Base-by-base conservation (phyloP, 2,113 vertebrate species). In the Accipiter cooperii region DNA sequence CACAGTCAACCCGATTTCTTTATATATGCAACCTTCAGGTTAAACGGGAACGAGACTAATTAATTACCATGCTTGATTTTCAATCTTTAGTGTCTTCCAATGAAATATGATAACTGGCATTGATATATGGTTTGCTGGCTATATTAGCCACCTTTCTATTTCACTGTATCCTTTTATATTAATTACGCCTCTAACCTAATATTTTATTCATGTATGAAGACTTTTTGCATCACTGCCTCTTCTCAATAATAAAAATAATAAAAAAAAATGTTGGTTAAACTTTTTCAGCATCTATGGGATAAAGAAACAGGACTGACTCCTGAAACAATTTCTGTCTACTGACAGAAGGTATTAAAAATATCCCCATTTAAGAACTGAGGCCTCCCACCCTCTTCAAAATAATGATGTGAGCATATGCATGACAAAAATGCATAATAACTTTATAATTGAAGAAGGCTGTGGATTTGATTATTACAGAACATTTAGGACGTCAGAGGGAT, bases 51-150 rank as follows among this genome's bases (percentile, higher is more conserved):
- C 1, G 20, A 96, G 88, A 94, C 93, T 96, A 96, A 97, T 97
- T 96, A 97, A 98, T 97, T 97, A 94, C 36, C n/a, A 87, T 95
- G 86, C 86, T 97, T 97, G 93, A 96, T 97, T 97, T 97, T 97
- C 12, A 0, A 90, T 97, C 90, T 97, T 97, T 92, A 96, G 74
- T 93, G 71, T 96, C 94, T 97, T 97, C 93, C 89, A 97, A 75
- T 36, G 86, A 98, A 97, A 94, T 95, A 89, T 46, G 58, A 63
- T 90, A 98, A 94, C 90, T 95, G 87, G 63, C 69, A 68, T 96
- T 97, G 96, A 97, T 98, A 96, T 91, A 96, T 87, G 79, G 92
- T 95, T 95, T 92, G 86, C 90, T 95, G 95, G 90, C 87, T 96
- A 55, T 96, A 97, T 97, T 96, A 97, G 46, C 94, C 86, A 98